Conservation (phyloP, 2,113 vertebrate species). For the Rhea pennata region DNA sequence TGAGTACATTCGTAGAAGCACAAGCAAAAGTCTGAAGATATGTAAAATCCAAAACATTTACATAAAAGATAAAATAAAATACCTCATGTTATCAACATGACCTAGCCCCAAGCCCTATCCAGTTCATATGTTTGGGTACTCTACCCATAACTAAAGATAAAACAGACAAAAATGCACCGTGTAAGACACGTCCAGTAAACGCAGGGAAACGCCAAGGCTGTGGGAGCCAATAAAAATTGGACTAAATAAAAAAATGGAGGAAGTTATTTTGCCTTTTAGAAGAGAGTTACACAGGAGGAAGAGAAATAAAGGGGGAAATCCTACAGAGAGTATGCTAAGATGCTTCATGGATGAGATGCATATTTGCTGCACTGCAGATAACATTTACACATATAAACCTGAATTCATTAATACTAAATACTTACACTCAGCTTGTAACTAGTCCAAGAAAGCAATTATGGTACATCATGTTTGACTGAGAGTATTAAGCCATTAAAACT, state of each 20-base stretch:
- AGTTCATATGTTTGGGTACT: neutral
- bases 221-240: neutral
- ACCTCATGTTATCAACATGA: neutral
- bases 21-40: neutral
- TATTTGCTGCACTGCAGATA: conserved; percentile 55
- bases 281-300: neutral
- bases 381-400: conserved; percentile 36
- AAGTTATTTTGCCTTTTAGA: neutral
- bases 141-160: neutral
- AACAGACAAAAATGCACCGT: neutral
- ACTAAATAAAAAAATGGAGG: neutral
- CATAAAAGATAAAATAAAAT: neutral
- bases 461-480: conserved; percentile 50
- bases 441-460: conserved; percentile 74
- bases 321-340: neutral
- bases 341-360: neutral
- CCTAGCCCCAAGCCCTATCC: neutral
- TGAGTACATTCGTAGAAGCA: neutral
- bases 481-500: conserved; percentile 39
- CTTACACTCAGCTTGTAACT: conserved; percentile 65
- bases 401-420: conserved; percentile 67
- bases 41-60: neutral
- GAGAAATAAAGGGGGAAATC: neutral
- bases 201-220: neutral
- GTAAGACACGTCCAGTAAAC: neutral